Percentiles rank a stretch among this genome's conserved stretches.
phyloP scores from a whole-genome alignment of 2,888 invertebrate genomes.

The Podabrus alpinus region DNA sequence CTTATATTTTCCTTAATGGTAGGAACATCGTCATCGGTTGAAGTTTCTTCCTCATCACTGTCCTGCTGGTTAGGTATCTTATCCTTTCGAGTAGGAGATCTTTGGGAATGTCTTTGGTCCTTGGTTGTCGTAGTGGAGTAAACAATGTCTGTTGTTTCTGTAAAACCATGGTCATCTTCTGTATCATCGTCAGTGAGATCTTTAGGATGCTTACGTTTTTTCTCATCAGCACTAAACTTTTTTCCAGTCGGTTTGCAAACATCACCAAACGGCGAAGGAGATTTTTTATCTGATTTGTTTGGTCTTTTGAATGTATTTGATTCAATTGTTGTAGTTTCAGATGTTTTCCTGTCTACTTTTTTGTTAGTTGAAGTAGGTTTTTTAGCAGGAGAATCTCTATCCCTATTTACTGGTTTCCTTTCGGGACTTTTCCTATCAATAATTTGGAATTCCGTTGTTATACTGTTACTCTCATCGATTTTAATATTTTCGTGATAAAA shows the following conservation, averaged over 20 bases:
- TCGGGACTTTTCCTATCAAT: background rate
- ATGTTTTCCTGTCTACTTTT: background rate
- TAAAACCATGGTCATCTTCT: background rate
- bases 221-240: background rate
- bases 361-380: background rate
- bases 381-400: background rate
- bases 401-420: background rate
- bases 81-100: background rate
- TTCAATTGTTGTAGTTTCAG: background rate
- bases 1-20: background rate
- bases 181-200: background rate
- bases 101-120: background rate
- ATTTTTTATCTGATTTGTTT: background rate
- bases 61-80: background rate
- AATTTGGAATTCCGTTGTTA: background rate
- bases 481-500: background rate
- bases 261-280: background rate
- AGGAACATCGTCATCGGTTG: background rate
- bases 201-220: background rate
- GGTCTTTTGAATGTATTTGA: background rate
- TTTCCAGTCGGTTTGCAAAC: background rate
- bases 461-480: background rate
- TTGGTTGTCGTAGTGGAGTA: background rate
- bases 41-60: background rate
- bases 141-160: background rate